A percentile compares a stretch with the other conserved stretches of the same genome.
phyloP scores from a whole-genome alignment of 2,113 vertebrate species.

The Platichthys flesus region DNA sequence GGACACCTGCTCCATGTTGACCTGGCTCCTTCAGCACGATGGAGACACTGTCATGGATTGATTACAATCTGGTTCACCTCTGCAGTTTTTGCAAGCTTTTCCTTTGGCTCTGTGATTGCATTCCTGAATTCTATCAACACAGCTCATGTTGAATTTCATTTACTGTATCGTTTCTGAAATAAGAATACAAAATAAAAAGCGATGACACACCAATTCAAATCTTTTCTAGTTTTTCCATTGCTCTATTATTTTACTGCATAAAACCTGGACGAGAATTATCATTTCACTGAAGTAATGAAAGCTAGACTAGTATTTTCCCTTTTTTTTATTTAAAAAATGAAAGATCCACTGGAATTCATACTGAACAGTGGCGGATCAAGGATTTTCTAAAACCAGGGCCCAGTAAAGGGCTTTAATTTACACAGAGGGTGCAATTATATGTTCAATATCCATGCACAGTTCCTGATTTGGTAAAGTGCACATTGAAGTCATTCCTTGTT shows the following conservation, averaged over 20 bases:
- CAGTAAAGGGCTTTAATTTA: no score
- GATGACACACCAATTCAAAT: conserved; percentile 29
- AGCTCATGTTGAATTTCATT: conserved; percentile 43
- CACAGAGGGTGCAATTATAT: no score
- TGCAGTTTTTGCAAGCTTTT: conserved; percentile 15
- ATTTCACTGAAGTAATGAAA: neutral
- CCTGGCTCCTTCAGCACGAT: conserved; percentile 63
- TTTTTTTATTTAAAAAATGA: neutral
- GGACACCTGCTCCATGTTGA: conserved; percentile 73
- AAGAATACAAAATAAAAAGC: conserved; percentile 66
- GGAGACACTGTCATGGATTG: conserved; percentile 63
- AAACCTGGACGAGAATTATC: neutral
- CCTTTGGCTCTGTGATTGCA: conserved; percentile 10
- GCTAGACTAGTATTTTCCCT: neutral
- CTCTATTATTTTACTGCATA: conserved; percentile 10
- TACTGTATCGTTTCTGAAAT: conserved; percentile 67
- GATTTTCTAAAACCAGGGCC: no score
- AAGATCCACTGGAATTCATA: neutral
- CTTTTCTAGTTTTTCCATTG: conserved; percentile 6
- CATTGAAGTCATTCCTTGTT: no score
- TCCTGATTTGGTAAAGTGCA: no score
- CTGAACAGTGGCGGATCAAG: neutral
- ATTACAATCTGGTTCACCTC: conserved; percentile 52
- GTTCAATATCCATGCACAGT: no score
- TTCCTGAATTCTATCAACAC: conserved; percentile 27